Evolutionary conservation across 1,140 invertebrate genomes (phyloP).

Genomic region (Psix sp.): DNA sequence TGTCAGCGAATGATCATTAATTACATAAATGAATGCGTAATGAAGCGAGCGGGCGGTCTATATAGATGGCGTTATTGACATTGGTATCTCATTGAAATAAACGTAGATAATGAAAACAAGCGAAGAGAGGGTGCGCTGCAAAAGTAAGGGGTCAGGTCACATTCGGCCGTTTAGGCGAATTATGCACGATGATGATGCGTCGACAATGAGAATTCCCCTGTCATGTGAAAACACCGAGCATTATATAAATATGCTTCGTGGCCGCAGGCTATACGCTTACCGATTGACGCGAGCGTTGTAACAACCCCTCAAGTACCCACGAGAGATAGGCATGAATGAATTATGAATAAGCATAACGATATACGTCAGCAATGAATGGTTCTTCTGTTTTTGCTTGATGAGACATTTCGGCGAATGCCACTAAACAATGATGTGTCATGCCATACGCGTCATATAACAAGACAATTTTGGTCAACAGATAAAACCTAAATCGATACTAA

Average conservation of each 20-base stretch:
- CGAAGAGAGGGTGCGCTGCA: constrained; percentile 54
- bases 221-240: constrained; percentile 53
- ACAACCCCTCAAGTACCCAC: constrained; percentile 54
- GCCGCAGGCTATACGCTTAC: constrained; percentile 49
- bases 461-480: no score
- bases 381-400: constrained; percentile 50
- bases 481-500: no score
- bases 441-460: neutral
- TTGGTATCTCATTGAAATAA: constrained; percentile 46
- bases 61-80: constrained; percentile 49
- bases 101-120: constrained; percentile 55
- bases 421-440: constrained; percentile 43
- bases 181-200: constrained; percentile 63
- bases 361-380: constrained; percentile 49
- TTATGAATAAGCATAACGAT: constrained; percentile 56
- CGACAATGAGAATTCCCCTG: constrained; percentile 63
- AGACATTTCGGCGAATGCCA: constrained; percentile 38
- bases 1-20: constrained; percentile 34
- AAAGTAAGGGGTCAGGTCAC: constrained; percentile 58
- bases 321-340: constrained; percentile 56
- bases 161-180: constrained; percentile 59
- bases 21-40: constrained; percentile 54
- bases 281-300: constrained; percentile 54
- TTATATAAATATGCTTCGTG: constrained; percentile 48
- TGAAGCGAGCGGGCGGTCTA: constrained; percentile 34